Percentiles rank a stretch among this genome's conserved stretches.
Evolutionary conservation across 2,113 vertebrate species (phyloP).

Genomic region (Gracilinanus agilis): DNA sequence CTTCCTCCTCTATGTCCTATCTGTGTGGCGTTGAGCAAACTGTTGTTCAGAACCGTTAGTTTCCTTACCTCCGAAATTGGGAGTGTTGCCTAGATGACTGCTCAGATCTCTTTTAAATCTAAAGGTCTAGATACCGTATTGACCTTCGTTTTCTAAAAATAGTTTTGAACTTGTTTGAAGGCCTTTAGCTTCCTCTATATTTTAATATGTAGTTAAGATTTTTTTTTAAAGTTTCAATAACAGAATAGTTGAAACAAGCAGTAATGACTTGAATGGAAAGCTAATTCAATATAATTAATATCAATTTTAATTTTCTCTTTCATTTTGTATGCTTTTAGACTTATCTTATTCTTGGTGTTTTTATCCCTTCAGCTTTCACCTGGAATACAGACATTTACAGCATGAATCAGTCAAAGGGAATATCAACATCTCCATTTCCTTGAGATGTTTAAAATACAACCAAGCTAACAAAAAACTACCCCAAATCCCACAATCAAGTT

Average conservation of each 20-base stretch:
- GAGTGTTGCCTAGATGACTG: background rate
- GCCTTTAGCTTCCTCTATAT: conserved; percentile 23
- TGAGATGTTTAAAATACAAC: conserved; percentile 73
- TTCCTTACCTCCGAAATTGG: background rate
- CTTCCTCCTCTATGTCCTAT: background rate
- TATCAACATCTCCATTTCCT: conserved; percentile 68
- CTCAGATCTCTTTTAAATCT: background rate
- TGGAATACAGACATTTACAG: conserved; percentile 64
- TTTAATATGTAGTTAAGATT: background rate
- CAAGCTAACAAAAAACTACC: conserved; percentile 61
- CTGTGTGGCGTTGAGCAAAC: background rate
- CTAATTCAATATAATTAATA: conserved; percentile 9
- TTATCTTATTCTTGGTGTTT: conserved; percentile 61
- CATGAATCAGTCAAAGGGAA: conserved; percentile 62
- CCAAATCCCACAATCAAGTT: conserved; percentile 67
- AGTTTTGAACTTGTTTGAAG: conserved; percentile 35
- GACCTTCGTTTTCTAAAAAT: conserved; percentile 33
- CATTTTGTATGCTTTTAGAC: conserved; percentile 25
- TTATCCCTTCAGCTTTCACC: conserved; percentile 74
- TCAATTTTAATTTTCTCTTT: conserved; percentile 15
- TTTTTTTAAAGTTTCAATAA: background rate
- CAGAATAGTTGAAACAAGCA: conserved; percentile 22
- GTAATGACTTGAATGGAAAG: conserved; percentile 35
- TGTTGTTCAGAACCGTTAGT: background rate
- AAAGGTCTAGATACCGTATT: conserved; percentile 22